These are phyloP conservation scores for Muscicapa adusta DNA, from an alignment of 2,113 vertebrate species.

Conservation along the genomic window DNA sequence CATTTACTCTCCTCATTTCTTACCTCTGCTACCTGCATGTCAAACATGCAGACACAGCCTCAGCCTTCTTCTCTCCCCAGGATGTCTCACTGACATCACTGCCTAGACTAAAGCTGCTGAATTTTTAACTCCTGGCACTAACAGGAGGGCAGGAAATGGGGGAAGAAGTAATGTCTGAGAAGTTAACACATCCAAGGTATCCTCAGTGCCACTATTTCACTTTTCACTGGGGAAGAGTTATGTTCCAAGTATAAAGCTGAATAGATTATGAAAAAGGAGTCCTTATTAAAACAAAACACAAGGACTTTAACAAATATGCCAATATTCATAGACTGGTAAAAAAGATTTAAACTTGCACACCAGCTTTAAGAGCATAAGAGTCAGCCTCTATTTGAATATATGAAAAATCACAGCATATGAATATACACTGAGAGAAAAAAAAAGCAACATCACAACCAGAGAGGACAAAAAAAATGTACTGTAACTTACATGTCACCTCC, in stretches of 20 bases:
- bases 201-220: not conserved
- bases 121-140: not conserved
- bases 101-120: not conserved
- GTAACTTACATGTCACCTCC: not conserved
- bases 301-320: not conserved
- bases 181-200: not conserved
- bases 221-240: not conserved
- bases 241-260: not conserved
- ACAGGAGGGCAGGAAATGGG: not conserved
- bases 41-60: not conserved
- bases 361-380: not conserved
- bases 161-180: not conserved
- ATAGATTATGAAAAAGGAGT: not conserved
- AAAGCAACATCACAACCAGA: not conserved
- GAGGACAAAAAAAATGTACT: not conserved
- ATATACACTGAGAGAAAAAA: not conserved
- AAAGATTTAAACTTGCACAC: fast-evolving
- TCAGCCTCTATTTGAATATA: not conserved
- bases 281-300: not conserved
- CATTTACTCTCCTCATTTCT: not conserved
- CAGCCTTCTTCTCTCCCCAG: not conserved
- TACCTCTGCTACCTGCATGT: not conserved
- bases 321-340: not conserved
- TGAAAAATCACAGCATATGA: not conserved
- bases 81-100: not conserved